phyloP scores from a whole-genome alignment of 2,888 invertebrate genomes.

The Xestia rhomboidea region DNA sequence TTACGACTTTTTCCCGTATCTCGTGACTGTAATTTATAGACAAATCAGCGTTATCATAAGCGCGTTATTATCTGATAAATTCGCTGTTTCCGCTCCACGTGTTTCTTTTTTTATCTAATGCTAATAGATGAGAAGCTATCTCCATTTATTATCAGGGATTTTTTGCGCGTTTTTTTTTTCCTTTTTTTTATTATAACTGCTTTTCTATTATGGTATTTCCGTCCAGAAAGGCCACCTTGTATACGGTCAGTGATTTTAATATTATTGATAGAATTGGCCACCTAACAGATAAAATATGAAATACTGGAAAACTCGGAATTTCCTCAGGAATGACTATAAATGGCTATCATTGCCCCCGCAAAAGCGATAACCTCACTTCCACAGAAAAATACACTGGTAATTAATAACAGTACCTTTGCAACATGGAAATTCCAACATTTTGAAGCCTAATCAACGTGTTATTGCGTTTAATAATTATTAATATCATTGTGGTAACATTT shows the following conservation, averaged over 20 bases:
- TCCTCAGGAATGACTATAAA: not conserved
- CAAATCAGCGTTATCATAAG: constrained; percentile 60
- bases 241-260: not conserved
- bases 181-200: not conserved
- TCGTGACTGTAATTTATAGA: constrained; percentile 45
- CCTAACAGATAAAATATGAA: not conserved
- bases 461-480: not conserved
- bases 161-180: not conserved
- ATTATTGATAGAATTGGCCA: not conserved
- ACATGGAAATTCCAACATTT: not conserved
- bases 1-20: constrained; percentile 43
- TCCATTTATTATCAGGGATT: not conserved
- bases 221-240: not conserved
- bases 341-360: not conserved
- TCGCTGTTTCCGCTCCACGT: constrained; percentile 51
- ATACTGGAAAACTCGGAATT: not conserved
- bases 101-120: constrained; percentile 47
- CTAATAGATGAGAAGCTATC: constrained; percentile 35
- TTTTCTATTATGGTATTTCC: constrained; percentile 1
- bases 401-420: not conserved
- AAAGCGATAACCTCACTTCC: constrained; percentile 15
- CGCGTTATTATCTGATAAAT: constrained; percentile 51
- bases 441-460: not conserved
- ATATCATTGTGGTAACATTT: constrained; percentile 5
- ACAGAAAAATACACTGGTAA: not conserved